Conservation (phyloP, 1,140 invertebrate species). For the Caenorhabditis briggsae region DNA sequence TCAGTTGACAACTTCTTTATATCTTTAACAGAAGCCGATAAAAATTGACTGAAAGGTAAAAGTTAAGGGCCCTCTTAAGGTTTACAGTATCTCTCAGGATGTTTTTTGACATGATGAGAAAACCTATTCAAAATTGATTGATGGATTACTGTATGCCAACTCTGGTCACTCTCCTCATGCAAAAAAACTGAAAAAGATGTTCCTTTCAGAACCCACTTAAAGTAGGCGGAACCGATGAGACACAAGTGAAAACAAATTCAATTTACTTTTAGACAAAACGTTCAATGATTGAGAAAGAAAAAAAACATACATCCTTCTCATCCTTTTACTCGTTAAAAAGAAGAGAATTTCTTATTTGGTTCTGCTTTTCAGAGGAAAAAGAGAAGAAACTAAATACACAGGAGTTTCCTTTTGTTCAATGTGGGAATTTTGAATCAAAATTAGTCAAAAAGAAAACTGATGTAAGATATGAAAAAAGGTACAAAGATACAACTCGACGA, state of each 20-base stretch:
- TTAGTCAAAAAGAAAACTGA: not conserved
- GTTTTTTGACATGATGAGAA: too few relatives aligned
- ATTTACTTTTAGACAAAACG: slow-evolving; percentile 19
- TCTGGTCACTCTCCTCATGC: too few relatives aligned
- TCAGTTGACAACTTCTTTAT: too few relatives aligned
- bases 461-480: not conserved
- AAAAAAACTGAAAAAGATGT: not conserved
- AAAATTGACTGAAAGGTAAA: too few relatives aligned
- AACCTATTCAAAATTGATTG: too few relatives aligned
- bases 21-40: too few relatives aligned
- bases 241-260: slow-evolving; percentile 30
- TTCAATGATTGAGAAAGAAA: not conserved
- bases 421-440: too few relatives aligned
- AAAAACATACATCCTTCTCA: not conserved
- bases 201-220: not conserved
- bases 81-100: too few relatives aligned
- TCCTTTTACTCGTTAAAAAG: not conserved
- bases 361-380: too few relatives aligned
- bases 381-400: not conserved
- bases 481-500: not conserved
- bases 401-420: not conserved
- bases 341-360: not conserved
- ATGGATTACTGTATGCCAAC: too few relatives aligned
- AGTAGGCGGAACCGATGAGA: not conserved
- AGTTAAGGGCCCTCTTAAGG: too few relatives aligned